Base-by-base conservation (phyloP, 1,140 invertebrate genomes). In the Drosophila truncata region DNA sequence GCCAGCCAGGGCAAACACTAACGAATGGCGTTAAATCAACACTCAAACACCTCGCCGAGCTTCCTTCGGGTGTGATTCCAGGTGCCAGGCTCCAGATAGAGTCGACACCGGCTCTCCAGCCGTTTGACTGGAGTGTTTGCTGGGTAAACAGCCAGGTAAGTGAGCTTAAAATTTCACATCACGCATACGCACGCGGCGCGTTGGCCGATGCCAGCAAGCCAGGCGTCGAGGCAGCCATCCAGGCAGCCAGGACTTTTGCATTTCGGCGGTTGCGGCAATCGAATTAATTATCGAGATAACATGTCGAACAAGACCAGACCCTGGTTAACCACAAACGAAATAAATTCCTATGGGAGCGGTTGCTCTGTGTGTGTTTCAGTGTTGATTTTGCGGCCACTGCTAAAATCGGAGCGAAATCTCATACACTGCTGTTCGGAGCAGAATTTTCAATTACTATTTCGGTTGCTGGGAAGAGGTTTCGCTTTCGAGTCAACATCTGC, bases 111-210 rank as follows among this genome's bases (percentile, higher is more conserved):
- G 33, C 67, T 58, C 46, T 41, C 11, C 9, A 27, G 44, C 23
- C 44, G 25, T 29, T 47, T 18, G 25, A 29, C 31, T 31, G 9
- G 18, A 65, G 64, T 78, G 75, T 62, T 78, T 70, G 42, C 73
- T 13, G 37, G 39, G 41, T 50, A 52, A 70, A 64, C 49, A 37
- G 41, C 10, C 46, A 37, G 50, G 65, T 44, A 63, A 63, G 62
- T 57, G 52, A 78, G 63, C 37, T 67, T 78, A 64, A 63, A 65
- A 61, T 66, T 64, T 20, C 59, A 81, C 77, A 85, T 83, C 61
- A 78, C 70, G 75, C 62, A 87, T 86, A 76, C 79, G 75, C 49
- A 87, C 79, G 71, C 79, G 79, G 69, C 75, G 39, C 33, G 49
- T 58, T 46, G 47, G 46, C 20, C 70, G 23, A 57, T 18, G 33